A percentile compares a stretch with the other conserved stretches of the same genome.
These are phyloP conservation scores for Sebastes matsubarae DNA, from an alignment of 2,797 vertebrate genomes.

Conservation along the genomic window DNA sequence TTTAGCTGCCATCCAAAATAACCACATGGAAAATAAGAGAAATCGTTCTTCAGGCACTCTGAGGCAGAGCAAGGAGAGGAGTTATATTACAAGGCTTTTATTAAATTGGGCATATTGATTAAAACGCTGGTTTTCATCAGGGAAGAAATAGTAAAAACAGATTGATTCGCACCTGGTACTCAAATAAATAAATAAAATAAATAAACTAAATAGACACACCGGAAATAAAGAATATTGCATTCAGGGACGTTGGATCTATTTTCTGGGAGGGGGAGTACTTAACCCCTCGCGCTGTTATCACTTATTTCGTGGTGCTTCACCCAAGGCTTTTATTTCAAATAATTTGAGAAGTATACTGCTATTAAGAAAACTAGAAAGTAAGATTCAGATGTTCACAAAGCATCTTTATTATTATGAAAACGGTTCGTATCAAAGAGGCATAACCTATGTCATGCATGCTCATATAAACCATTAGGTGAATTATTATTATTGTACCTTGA, in stretches of 20 bases:
- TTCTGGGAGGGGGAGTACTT: neutral
- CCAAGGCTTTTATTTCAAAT: neutral
- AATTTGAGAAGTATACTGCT: neutral
- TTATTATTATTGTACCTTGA: neutral
- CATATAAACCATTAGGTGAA: neutral
- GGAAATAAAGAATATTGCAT: neutral
- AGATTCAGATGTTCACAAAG: neutral
- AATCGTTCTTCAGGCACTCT: neutral
- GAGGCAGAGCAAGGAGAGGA: neutral
- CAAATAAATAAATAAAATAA: too few relatives aligned
- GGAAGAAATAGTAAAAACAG: neutral
- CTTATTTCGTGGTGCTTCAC: too few relatives aligned
- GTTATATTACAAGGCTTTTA: neutral
- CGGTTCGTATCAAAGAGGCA: neutral
- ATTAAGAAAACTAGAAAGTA: neutral
- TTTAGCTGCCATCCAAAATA: constrained; percentile 11
- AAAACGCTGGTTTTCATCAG: neutral
- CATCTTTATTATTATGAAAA: neutral
- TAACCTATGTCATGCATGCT: neutral
- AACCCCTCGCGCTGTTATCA: neutral
- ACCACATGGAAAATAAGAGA: neutral
- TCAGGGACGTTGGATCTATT: neutral
- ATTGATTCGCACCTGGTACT: neutral
- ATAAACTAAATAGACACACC: neutral
- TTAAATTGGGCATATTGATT: neutral